Evolutionary conservation across 2,113 vertebrate genomes (phyloP).

Genomic region (Drymodes brunneopygia): DNA sequence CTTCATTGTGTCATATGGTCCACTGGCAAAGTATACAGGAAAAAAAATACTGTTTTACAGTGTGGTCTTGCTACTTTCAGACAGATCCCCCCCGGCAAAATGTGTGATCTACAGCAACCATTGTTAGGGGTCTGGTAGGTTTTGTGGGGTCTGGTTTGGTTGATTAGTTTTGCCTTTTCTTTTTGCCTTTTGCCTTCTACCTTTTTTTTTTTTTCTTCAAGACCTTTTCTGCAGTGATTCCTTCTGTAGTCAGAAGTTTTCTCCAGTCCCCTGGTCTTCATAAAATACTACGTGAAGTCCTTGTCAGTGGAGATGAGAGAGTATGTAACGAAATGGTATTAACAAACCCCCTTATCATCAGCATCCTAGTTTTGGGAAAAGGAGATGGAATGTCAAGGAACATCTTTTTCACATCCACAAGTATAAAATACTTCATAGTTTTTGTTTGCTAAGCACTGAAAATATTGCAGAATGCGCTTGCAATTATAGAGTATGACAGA

Average conservation of each 20-base stretch:
- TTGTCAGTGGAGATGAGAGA: background rate
- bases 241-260: background rate
- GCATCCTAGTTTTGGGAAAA: background rate
- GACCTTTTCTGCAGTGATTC: background rate
- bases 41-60: background rate
- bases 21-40: background rate
- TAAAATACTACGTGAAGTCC: background rate
- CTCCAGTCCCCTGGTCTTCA: background rate
- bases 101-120: background rate
- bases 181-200: rapidly evolving
- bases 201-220: background rate
- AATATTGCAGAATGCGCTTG: background rate
- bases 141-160: background rate
- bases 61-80: background rate
- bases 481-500: background rate
- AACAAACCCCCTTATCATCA: background rate
- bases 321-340: background rate
- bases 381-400: background rate
- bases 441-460: background rate
- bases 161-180: background rate
- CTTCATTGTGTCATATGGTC: background rate
- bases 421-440: background rate
- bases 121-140: background rate
- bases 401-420: background rate
- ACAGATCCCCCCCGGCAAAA: no score